phyloP scores from a whole-genome alignment of 1,140 invertebrate genomes.

The Heliconius hewitsoni region DNA sequence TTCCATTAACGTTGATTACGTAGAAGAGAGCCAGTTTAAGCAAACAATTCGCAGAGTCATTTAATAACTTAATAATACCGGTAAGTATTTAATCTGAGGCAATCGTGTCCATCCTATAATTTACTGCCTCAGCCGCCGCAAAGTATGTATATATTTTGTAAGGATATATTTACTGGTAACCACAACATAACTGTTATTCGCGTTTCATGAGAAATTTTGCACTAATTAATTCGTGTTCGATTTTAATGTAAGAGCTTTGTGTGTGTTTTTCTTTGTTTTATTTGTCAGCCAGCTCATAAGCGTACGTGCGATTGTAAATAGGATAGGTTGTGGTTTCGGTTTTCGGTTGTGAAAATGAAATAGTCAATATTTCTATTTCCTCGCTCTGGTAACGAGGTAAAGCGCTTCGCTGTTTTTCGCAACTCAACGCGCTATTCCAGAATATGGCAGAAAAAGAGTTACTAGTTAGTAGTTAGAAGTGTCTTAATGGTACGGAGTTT shows the following conservation, averaged over 20 bases:
- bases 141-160: conserved; percentile 50
- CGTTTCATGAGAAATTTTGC: not conserved
- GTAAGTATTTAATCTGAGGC: conserved; percentile 40
- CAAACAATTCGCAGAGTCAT: conserved; percentile 47
- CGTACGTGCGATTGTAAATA: too few relatives aligned
- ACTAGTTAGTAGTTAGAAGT: too few relatives aligned
- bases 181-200: not conserved
- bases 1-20: conserved; percentile 27
- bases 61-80: conserved; percentile 47
- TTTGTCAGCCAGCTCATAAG: too few relatives aligned
- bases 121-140: conserved; percentile 42
- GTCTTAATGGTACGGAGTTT: too few relatives aligned
- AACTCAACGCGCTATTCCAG: too few relatives aligned
- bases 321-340: too few relatives aligned
- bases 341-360: too few relatives aligned
- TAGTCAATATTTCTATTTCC: too few relatives aligned
- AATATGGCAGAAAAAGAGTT: too few relatives aligned
- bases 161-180: not conserved
- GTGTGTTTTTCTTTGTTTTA: not conserved
- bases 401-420: too few relatives aligned
- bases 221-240: not conserved
- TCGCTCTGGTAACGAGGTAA: too few relatives aligned
- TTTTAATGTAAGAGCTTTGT: not conserved
- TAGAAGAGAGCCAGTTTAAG: conserved; percentile 24
- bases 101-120: conserved; percentile 47